phyloP scores from a whole-genome alignment of 2,888 invertebrate species.

The Lithophane ornitopus region DNA sequence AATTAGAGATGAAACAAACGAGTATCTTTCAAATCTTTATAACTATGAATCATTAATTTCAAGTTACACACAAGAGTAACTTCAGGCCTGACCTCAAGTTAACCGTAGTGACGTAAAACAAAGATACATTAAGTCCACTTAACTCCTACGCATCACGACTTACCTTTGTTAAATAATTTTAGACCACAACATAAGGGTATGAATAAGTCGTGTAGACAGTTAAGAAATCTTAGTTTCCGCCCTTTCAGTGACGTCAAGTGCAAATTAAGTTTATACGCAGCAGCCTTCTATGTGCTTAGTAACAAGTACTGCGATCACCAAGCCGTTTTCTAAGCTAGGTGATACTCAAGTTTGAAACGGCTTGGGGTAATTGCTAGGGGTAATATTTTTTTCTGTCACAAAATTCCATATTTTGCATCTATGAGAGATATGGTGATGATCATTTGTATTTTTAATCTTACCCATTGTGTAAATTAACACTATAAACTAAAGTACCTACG shows the following conservation, averaged over 20 bases:
- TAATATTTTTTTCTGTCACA: background rate
- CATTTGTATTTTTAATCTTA: background rate
- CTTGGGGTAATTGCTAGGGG: too few species aligned
- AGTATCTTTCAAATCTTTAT: background rate
- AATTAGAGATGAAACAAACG: background rate
- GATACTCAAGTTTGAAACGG: background rate
- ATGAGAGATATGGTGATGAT: background rate
- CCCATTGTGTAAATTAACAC: background rate
- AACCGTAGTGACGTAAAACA: conserved; percentile 60
- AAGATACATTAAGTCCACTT: conserved; percentile 66
- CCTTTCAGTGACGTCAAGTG: background rate
- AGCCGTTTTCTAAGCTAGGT: background rate
- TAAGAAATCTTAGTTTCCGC: too few species aligned
- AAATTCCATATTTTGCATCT: background rate
- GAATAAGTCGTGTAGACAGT: background rate
- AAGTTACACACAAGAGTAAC: conserved; percentile 25
- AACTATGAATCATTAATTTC: conserved; percentile 14
- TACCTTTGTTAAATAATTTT: conserved; percentile 62
- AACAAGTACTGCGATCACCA: background rate
- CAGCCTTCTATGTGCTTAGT: background rate
- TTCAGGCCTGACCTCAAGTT: conserved; percentile 41
- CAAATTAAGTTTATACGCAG: background rate
- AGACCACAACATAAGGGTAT: conserved; percentile 43
- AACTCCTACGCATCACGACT: conserved; percentile 63
- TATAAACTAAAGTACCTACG: background rate